Base-by-base conservation (phyloP, 2,113 vertebrate species). In the Calyptomena viridis region DNA sequence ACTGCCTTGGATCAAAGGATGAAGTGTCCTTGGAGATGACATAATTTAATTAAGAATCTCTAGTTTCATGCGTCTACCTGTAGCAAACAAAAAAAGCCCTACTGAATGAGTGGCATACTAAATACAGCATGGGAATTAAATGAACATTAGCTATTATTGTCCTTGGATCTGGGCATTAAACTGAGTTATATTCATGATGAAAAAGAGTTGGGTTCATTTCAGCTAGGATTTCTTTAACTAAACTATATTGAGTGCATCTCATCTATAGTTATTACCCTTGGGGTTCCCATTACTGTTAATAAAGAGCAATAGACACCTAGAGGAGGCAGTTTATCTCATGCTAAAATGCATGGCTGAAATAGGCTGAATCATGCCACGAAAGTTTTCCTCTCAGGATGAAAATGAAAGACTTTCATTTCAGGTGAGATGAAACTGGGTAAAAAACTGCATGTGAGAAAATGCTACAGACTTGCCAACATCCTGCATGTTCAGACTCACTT, bases 251-350 rank as follows among this genome's bases (percentile, higher is more conserved):
- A 89, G 73, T 93, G 42, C 59, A 86, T 56, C 23, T 91, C 52
- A 81, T 71, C 56, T 67, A 53, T 60, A 72, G 22, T 46, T 84
- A 91, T 89, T 93, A 75, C 49, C 58, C 27, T 21, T 75, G 77
- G 75, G 60, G 40, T 28, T 92, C n/a, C 53, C 59, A 66, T 89
- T 94, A 66, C 39, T 87, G 59, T 94, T 68, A 90, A 76, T 82
- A 87, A 96, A 84, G 69, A 87, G 84, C 78, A 96, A 64, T 21
- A 93, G 66, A 68, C 53, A 78, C 58, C 46, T 72, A 68, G 66
- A 87, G 40, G 60, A 69, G 39, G 67, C 33, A 85, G 24, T 86
- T 88, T 80, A 44, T 83, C 27, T 92, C 58, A 37, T 37, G 24
- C 12, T 85, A 46, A 94, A 82, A 33, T 71, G 27, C 14, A 30